Conservation (phyloP, 2,797 vertebrate genomes). For the Tokudaia muenninki region DNA sequence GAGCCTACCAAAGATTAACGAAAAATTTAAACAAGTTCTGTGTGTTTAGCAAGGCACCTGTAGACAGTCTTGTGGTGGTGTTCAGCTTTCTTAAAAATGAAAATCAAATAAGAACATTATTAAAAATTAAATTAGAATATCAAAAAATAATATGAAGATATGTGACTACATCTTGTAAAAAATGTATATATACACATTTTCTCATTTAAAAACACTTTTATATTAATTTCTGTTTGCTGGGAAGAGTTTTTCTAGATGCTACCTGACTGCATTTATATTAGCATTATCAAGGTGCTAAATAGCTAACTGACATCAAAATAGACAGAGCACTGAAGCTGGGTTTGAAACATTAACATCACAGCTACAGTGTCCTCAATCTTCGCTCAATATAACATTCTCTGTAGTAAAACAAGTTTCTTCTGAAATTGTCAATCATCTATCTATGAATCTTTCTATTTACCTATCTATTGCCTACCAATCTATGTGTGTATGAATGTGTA, state of each 20-base stretch:
- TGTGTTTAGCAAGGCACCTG: background rate
- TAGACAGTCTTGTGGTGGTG: background rate
- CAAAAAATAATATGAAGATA: background rate
- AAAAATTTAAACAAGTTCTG: background rate
- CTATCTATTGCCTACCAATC: background rate
- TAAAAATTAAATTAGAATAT: conserved; percentile 10
- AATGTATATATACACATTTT: background rate
- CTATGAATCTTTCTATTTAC: background rate
- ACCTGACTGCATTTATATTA: background rate
- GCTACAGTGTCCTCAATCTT: background rate
- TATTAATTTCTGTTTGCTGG: conserved; percentile 21
- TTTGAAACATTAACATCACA: background rate
- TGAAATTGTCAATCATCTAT: background rate
- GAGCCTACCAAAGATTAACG: conserved; percentile 33
- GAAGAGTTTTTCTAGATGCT: background rate
- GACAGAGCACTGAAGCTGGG: background rate
- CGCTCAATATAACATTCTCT: background rate
- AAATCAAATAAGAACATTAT: background rate
- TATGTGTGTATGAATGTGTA: background rate
- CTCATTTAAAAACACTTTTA: conserved; percentile 25
- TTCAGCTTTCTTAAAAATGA: conserved; percentile 9
- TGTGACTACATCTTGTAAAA: background rate
- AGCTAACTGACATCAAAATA: background rate
- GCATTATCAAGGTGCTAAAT: background rate
- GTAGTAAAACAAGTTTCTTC: background rate